These are phyloP conservation scores for Canis aureus DNA, from an alignment of 2,113 vertebrate genomes.

Conservation along the genomic window DNA sequence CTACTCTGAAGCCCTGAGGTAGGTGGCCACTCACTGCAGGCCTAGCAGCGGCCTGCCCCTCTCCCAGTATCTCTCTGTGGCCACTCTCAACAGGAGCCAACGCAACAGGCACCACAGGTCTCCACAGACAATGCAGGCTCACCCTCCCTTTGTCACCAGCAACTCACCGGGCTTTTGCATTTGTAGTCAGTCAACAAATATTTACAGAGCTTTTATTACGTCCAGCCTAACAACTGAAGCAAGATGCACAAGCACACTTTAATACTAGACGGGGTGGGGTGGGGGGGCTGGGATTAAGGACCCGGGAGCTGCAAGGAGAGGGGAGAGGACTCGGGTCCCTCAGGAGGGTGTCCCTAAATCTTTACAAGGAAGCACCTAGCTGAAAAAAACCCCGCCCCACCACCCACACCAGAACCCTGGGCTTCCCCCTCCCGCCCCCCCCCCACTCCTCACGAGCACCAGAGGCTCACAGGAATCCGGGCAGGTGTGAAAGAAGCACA, in stretches of 20 bases:
- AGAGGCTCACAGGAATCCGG: constrained; percentile 66
- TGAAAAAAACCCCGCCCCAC: constrained; percentile 3
- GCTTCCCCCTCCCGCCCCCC: neutral
- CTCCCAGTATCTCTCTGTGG: neutral
- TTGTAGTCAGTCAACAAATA: neutral
- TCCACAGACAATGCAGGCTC: accelerated
- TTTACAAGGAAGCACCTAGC: constrained; percentile 45
- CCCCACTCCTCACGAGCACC: neutral
- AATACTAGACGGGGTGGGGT: neutral
- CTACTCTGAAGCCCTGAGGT: neutral
- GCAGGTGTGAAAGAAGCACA: constrained; percentile 88
- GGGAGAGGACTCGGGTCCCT: neutral
- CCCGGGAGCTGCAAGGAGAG: neutral
- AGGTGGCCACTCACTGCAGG: neutral
- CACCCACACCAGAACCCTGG: constrained; percentile 15
- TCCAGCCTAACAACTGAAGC: neutral
- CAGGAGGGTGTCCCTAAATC: neutral
- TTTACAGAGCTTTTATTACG: neutral
- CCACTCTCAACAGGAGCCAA: neutral
- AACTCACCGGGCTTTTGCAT: neutral
- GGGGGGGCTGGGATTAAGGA: neutral
- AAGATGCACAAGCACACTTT: neutral
- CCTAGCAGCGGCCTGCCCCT: accelerated
- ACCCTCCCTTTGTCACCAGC: neutral
- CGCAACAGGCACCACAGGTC: neutral